Percentiles rank a stretch among this genome's conserved stretches.
Conservation (phyloP, 2,113 vertebrate species). For the Elanoides forficatus region DNA sequence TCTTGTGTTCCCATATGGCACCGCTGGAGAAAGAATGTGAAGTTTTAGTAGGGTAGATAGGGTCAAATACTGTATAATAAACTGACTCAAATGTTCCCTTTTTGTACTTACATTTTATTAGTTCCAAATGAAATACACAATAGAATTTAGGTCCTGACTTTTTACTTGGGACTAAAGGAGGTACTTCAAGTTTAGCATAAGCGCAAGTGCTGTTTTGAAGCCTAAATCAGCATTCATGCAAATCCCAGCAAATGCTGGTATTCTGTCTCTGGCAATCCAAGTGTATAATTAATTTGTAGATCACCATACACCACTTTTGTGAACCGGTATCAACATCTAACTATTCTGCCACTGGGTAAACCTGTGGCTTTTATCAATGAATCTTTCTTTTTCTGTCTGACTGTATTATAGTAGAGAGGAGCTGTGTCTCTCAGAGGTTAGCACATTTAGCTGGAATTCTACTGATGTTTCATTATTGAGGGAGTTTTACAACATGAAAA, state of each 20-base stretch:
- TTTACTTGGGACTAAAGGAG: neutral
- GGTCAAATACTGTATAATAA: constrained; percentile 36
- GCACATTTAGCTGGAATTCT: neutral
- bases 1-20: constrained; percentile 30
- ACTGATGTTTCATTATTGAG: neutral
- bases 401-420: neutral
- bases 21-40: neutral
- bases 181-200: neutral
- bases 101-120: neutral
- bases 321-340: neutral
- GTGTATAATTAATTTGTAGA: constrained; percentile 18
- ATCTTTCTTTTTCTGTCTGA: neutral
- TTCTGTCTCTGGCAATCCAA: neutral
- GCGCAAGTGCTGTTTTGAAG: neutral
- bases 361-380: constrained; percentile 11
- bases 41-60: neutral
- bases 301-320: neutral
- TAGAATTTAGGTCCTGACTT: neutral
- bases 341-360: neutral
- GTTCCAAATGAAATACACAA: constrained; percentile 2
- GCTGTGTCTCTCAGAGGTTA: neutral
- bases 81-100: neutral
- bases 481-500: neutral
- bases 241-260: neutral
- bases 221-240: neutral